Conservation (phyloP, 1,140 invertebrate species). For the Scaptomyza graminum region DNA sequence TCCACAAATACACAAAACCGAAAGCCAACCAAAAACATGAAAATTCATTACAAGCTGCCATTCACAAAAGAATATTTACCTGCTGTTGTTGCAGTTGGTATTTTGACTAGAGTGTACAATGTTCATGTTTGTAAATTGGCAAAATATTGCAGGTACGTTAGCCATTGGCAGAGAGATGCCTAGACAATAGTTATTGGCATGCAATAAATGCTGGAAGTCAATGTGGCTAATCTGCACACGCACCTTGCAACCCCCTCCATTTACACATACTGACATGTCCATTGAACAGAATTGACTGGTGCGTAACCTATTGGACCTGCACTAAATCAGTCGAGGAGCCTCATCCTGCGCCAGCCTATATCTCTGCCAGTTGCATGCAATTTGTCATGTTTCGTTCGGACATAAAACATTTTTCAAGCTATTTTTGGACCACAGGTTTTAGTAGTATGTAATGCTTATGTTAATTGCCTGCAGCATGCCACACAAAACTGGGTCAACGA, state of each 20-base stretch:
- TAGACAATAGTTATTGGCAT: constrained; percentile 66
- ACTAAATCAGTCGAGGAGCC: constrained; percentile 39
- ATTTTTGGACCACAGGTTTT: constrained; percentile 20
- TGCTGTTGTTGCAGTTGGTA: constrained; percentile 7
- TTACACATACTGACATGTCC: neutral
- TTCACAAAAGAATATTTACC: constrained; percentile 16
- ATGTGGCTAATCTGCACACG: constrained; percentile 36
- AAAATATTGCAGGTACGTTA: constrained; percentile 44
- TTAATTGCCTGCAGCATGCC: constrained; percentile 33
- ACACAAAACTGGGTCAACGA: constrained; percentile 34
- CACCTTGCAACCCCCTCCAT: neutral
- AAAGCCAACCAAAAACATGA: constrained; percentile 22
- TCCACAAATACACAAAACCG: constrained; percentile 20
- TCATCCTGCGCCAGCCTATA: neutral
- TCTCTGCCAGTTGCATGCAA: constrained; percentile 27
- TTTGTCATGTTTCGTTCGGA: constrained; percentile 11
- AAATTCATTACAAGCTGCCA: constrained; percentile 59
- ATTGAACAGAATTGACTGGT: constrained; percentile 18
- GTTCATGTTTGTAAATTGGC: constrained; percentile 51
- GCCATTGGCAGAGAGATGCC: neutral
- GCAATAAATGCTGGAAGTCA: constrained; percentile 63
- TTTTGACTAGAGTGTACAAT: neutral
- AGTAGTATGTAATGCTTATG: constrained; percentile 8
- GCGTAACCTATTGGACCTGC: constrained; percentile 11
- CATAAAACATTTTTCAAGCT: constrained; percentile 18